Evolutionary conservation across 2,797 vertebrate species (phyloP).

Genomic region (Pristis pectinata): DNA sequence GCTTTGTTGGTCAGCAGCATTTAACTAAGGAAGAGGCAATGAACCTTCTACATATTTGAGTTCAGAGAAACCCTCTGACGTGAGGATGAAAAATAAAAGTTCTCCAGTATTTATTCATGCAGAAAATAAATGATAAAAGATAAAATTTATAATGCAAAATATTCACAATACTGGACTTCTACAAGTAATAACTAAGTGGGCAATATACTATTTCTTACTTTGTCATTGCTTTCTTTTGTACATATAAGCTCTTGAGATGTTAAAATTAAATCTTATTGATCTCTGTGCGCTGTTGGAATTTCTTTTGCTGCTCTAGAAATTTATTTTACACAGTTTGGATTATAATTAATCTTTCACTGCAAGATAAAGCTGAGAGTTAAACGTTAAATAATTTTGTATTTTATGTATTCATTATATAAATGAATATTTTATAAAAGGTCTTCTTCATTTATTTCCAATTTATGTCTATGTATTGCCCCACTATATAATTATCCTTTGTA

Average conservation of each 20-base stretch:
- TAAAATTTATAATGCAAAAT: background rate
- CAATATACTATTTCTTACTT: background rate
- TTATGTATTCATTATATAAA: background rate
- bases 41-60: slow-evolving; percentile 38
- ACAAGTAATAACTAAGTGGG: background rate
- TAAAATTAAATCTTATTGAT: slow-evolving; percentile 27
- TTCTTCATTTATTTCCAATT: slow-evolving; percentile 2
- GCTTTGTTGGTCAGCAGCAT: slow-evolving; percentile 97
- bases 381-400: slow-evolving; percentile 14
- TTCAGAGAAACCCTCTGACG: slow-evolving; percentile 21
- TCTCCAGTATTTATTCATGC: background rate
- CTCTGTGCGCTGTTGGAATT: background rate
- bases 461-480: background rate
- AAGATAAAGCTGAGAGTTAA: background rate
- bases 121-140: slow-evolving; percentile 12
- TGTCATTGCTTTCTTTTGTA: slow-evolving; percentile 6
- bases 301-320: background rate
- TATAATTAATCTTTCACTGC: slow-evolving; percentile 24
- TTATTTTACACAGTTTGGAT: background rate
- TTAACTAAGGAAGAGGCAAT: slow-evolving; percentile 79
- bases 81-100: slow-evolving; percentile 8
- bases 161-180: background rate
- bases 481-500: background rate
- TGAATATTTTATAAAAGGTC: background rate
- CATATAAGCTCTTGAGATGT: slow-evolving; percentile 3